phyloP scores from a whole-genome alignment of 2,888 invertebrate genomes.

The Polyommatus icarus region DNA sequence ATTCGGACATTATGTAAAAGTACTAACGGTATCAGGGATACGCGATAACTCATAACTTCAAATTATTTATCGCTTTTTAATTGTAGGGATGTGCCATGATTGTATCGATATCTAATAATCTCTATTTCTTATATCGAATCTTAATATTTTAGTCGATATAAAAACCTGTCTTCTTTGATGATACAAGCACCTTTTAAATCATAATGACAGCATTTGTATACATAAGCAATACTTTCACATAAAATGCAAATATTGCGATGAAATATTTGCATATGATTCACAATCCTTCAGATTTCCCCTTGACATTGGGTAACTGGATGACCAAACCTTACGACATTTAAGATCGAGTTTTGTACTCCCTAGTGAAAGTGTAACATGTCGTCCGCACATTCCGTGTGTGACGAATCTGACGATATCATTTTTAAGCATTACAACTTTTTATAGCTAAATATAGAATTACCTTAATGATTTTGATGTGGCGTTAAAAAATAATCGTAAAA shows the following conservation, averaged over 20 bases:
- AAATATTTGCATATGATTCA: constrained; percentile 21
- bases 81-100: constrained; percentile 9
- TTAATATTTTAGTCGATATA: not conserved
- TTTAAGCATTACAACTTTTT: not conserved
- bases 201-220: not conserved
- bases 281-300: constrained; percentile 23
- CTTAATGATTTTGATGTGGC: not conserved
- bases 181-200: not conserved
- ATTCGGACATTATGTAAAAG: constrained; percentile 61
- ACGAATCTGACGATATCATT: not conserved
- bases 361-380: constrained; percentile 53
- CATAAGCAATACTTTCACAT: not conserved
- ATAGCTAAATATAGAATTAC: not conserved
- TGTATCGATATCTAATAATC: not conserved
- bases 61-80: constrained; percentile 51
- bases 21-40: constrained; percentile 61
- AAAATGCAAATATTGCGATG: constrained; percentile 2
- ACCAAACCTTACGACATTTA: constrained; percentile 24
- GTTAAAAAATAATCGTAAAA: not conserved
- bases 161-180: not conserved
- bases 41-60: constrained; percentile 52
- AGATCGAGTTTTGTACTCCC: constrained; percentile 44
- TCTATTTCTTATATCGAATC: not conserved
- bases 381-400: constrained; percentile 31
- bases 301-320: constrained; percentile 19